Evolutionary conservation across 2,888 invertebrate species (phyloP), one percentile per base, ranked within the genome.

Genomic region (Thelaira solivaga): DNA sequence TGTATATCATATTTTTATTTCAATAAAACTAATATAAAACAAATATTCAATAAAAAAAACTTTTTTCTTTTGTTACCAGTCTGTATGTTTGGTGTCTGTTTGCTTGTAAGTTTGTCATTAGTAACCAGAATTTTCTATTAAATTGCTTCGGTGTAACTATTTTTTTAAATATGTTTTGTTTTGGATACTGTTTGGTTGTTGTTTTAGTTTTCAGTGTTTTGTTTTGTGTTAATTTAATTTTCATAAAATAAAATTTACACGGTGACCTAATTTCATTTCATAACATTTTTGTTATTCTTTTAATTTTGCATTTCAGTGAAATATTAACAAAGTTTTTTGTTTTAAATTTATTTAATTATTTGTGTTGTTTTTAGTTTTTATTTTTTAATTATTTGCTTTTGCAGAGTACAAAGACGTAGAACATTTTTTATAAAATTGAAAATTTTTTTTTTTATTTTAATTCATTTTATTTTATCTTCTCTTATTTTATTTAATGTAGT

Each of bases 11-110:
- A 55, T 26, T n/a, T 29, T 57, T 16, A 10, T 10, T 45, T 20
- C 10, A 45, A 74, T 51, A 68, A 49, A 57, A 57, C 49, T 51
- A 13, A 49, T 73, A 59, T 68, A 64, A 76, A 68, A 69, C 22
- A 73, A 68, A 57, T 57, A 69, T 69, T 49, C 34, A 57, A 69
- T 41, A 11, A 31, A 68, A 71, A 68, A 76, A 7, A 7, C 1
- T 26, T 59, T 2, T 45, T 36, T 55, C n/a, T n/a, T n/a, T n/a
- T n/a, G n/a, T n/a, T n/a, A n/a, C n/a, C n/a, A n/a, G 11, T 43
- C 36, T 62, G 45, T 47, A 61, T 18, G 18, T 4, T 13, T 39
- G 36, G 4, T 39, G n/a, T 39, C 5, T 2, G 45, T n/a, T 22
- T 34, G n/a, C 11, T 55, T 29, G 13, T 39, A 3, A 18, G 18